These are phyloP conservation scores for Pseudachorutes palmiensis DNA, from an alignment of 1,140 invertebrate genomes.

Conservation along the genomic window DNA sequence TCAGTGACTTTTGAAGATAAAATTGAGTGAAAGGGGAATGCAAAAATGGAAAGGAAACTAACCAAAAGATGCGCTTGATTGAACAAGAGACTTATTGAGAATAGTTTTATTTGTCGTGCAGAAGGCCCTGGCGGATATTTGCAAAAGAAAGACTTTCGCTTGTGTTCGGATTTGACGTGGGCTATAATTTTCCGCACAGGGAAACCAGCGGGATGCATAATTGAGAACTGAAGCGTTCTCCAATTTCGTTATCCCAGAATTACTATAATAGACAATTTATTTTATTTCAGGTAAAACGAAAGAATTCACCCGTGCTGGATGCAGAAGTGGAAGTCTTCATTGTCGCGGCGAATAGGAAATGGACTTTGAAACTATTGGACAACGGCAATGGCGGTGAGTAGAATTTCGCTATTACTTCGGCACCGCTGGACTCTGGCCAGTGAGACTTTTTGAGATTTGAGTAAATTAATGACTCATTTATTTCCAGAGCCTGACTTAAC, in stretches of 20 bases:
- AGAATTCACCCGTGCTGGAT: slow-evolving; percentile 38
- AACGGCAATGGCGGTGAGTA: slow-evolving; percentile 51
- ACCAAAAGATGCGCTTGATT: slow-evolving; percentile 12
- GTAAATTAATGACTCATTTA: slow-evolving; percentile 18
- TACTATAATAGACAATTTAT: not conserved
- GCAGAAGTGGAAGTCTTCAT: slow-evolving; percentile 39
- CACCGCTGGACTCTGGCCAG: slow-evolving; percentile 4
- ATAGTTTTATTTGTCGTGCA: too few relatives aligned
- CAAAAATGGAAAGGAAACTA: not conserved
- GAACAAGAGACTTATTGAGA: too few relatives aligned
- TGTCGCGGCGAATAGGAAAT: slow-evolving; percentile 36
- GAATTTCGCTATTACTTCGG: not conserved
- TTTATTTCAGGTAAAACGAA: slow-evolving; percentile 45
- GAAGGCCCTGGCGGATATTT: too few relatives aligned
- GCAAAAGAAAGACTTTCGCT: too few relatives aligned
- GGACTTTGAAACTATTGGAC: slow-evolving; percentile 46
- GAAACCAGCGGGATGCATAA: too few relatives aligned
- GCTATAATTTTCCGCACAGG: too few relatives aligned
- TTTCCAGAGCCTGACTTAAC: slow-evolving; percentile 55
- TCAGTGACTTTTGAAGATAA: not conserved
- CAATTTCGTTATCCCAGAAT: too few relatives aligned
- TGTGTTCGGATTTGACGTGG: too few relatives aligned
- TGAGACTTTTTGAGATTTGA: slow-evolving; percentile 8
- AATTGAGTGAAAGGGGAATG: not conserved
- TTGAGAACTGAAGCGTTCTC: too few relatives aligned